These are phyloP conservation scores for Tapirus terrestris DNA, from an alignment of 2,113 vertebrate genomes.

Conservation along the genomic window DNA sequence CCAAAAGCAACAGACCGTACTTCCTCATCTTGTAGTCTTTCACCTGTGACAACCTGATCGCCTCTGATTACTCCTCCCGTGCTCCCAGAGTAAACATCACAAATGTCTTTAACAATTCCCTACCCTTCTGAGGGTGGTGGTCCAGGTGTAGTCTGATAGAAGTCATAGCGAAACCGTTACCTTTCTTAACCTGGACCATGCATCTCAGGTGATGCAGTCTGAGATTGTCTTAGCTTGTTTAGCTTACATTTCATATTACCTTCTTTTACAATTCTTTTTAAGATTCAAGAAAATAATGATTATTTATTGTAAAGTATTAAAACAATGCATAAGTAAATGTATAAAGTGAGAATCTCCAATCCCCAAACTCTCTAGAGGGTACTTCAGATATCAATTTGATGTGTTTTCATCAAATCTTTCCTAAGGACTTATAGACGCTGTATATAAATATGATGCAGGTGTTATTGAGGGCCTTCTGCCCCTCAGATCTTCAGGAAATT, in stretches of 20 bases:
- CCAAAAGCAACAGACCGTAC: neutral
- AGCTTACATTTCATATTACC: neutral
- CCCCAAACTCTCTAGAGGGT: neutral
- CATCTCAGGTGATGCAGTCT: neutral
- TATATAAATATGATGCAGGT: too few relatives aligned
- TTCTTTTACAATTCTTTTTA: neutral
- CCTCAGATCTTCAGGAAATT: neutral
- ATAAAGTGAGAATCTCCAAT: neutral
- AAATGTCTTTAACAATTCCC: neutral
- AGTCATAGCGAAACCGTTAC: neutral
- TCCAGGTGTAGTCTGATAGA: neutral
- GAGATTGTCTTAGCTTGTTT: neutral
- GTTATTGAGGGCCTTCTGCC: neutral
- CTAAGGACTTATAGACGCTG: neutral
- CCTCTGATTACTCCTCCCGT: neutral
- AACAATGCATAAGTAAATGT: neutral
- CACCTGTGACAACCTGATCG: too few relatives aligned
- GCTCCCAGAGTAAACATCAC: neutral
- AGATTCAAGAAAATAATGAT: neutral
- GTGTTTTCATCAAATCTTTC: neutral
- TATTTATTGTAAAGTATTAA: neutral
- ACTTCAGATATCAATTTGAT: neutral
- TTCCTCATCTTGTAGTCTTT: neutral
- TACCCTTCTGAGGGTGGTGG: neutral
- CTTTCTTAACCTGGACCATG: neutral